Evolutionary conservation across 2,888 invertebrate genomes (phyloP).

Genomic region (Sepiola atlantica): DNA sequence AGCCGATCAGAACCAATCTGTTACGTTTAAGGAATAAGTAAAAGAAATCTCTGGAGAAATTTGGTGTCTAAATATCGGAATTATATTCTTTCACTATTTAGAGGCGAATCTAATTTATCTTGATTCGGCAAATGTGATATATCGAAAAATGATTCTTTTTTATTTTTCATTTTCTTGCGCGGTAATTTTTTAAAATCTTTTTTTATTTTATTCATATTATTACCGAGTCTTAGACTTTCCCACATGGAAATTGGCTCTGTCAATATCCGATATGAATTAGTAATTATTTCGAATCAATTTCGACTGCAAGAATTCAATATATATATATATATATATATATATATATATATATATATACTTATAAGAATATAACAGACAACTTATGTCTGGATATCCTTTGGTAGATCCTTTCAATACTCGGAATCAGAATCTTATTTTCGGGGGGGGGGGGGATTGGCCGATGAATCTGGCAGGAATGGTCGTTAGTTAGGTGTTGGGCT

Average conservation of each 20-base stretch:
- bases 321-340: not conserved
- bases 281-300: not conserved
- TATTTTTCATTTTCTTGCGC: too few species aligned
- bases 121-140: not conserved
- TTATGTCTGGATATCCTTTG: too few species aligned
- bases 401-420: too few species aligned
- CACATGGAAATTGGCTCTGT: not conserved
- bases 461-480: too few species aligned
- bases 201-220: not conserved
- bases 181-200: too few species aligned
- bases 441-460: too few species aligned
- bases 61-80: not conserved
- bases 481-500: too few species aligned
- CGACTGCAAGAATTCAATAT: not conserved
- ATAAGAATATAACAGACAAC: too few species aligned
- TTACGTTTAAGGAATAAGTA: not conserved
- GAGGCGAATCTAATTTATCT: not conserved
- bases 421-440: too few species aligned
- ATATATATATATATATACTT: not conserved
- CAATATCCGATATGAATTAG: conserved; percentile 16
- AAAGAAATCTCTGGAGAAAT: not conserved
- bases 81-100: not conserved
- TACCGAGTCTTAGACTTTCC: not conserved
- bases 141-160: not conserved
- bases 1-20: not conserved